Base-by-base conservation (phyloP, 2,113 vertebrate species). In the Triplophysa rosa region DNA sequence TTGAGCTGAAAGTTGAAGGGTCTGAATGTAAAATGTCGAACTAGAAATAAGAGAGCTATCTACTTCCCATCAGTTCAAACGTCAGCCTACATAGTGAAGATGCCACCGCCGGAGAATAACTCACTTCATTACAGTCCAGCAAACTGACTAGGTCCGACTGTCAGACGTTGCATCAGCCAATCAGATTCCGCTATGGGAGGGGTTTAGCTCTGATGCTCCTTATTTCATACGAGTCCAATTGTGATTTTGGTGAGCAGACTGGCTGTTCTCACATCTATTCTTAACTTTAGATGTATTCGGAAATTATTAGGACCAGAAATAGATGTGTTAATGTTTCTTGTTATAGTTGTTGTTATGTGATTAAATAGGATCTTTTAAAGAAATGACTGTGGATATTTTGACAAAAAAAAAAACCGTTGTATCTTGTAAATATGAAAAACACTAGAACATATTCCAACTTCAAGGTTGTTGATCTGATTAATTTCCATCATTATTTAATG, bases 131-230 rank as follows among this genome's bases (percentile, higher is more conserved):
- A 23, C 16, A 49, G 24, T 65, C 42, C 45, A 49, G 24, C 42
- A 49, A 58, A 75, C 24, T 52, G 67, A 58, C 40, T 33, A 4
- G 17, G 47, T 61, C 26, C 49, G 59, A 52, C 67, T 54, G 67
- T 79, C 59, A 71, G 24, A 8, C 1, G 26, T 45, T 10, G n/a
- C 12, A 64, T 54, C 23, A 79, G 58, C 84, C 81, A 81, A 85
- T 83, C 66, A 67, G 49, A 45, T n/a, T 2, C 45, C 54, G 1
- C 1, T 4, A n/a, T 59, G 63, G 84, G 80, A 24, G 80, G 84
- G 37, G 47, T 40, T 67, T 23, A 33, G 21, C 3, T 29, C 19
- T 26, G 45, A 80, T 52, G 13, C 45, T 74, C 21, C 40, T 63
- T 26, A 16, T 68, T 42, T 52, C 4, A 54, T 42, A 47, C 21